Base-by-base conservation (phyloP, 2,113 vertebrate genomes). In the Callorhinus ursinus region DNA sequence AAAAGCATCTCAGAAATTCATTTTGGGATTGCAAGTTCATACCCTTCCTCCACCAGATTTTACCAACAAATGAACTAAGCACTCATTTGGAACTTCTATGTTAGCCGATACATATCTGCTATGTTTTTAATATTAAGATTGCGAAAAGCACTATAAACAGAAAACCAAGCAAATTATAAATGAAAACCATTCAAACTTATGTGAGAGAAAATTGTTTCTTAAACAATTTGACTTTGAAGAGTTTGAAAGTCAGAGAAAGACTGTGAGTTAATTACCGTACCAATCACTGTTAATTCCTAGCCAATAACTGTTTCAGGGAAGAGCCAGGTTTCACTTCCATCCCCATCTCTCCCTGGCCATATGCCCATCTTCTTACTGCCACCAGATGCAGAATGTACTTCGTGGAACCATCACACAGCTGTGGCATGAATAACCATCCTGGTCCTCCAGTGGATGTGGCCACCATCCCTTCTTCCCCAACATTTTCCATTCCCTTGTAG, bases 221-320 rank as follows among this genome's bases (percentile, higher is more conserved):
- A 36, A 81, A 93, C 65, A 95, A 59, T 88, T 72, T 96, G 76
- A 21, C 59, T 96, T 79, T 63, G 82, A 81, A 88, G 71, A 91
- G 11, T 69, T 93, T 76, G 33, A 79, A 93, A 90, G 26, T 95
- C 19, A 53, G 55, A 82, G 61, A 53, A 95, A 92, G 26, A 83
- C 61, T 42, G 57, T 81, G 51, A 74, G 8, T 93, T 26, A 69
- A 83, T 49, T 67, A 92, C 26, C 19, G 26, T 83, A 4, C 24
- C 39, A 94, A 6, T 57, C 84, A 67, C 39, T 61, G 1, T 57
- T 80, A 55, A 88, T 94, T 94, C 22, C 31, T 55, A 90, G 51
- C 13, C 11, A 94, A 11, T 51, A 79, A 72, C 28, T 49, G 4
- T 49, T 92, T 46, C 16, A 71, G 87, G n/a, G 49, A 80, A 85